Percentiles rank a stretch among this genome's conserved stretches.
These are phyloP conservation scores for Xestia sexstrigata DNA, from an alignment of 2,888 invertebrate genomes.

Conservation along the genomic window DNA sequence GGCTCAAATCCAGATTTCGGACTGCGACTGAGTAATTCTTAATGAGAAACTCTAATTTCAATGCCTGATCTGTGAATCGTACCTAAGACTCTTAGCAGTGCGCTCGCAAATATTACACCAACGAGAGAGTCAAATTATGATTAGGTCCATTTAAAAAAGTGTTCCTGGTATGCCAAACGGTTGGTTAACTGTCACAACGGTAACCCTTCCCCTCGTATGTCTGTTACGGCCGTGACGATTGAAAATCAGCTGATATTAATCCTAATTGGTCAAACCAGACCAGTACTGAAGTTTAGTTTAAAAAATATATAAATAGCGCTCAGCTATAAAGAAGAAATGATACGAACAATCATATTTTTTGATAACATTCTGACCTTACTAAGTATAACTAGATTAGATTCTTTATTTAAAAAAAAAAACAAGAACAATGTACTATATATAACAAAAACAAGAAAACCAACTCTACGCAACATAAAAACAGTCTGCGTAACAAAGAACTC, in stretches of 20 bases:
- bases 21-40: background rate
- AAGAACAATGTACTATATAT: background rate
- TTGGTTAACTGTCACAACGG: constrained; percentile 24
- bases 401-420: background rate
- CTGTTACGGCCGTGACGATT: constrained; percentile 26
- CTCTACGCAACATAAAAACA: constrained; percentile 56
- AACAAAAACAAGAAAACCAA: constrained; percentile 3
- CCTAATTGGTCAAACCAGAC: constrained; percentile 16
- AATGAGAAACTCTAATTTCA: background rate
- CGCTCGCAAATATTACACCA: background rate
- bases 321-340: background rate
- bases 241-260: constrained; percentile 35
- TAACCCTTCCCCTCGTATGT: constrained; percentile 40
- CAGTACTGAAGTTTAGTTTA: background rate
- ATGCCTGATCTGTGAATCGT: background rate
- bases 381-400: background rate
- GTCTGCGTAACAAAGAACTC: constrained; percentile 77
- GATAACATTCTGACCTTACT: background rate
- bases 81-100: background rate
- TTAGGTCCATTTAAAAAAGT: constrained; percentile 8
- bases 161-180: constrained; percentile 13
- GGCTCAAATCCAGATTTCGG: background rate
- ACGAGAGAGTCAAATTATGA: background rate
- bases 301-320: background rate
- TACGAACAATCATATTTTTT: background rate